These are phyloP conservation scores for Tetraneura akinire DNA, from an alignment of 1,140 invertebrate species.

Conservation along the genomic window DNA sequence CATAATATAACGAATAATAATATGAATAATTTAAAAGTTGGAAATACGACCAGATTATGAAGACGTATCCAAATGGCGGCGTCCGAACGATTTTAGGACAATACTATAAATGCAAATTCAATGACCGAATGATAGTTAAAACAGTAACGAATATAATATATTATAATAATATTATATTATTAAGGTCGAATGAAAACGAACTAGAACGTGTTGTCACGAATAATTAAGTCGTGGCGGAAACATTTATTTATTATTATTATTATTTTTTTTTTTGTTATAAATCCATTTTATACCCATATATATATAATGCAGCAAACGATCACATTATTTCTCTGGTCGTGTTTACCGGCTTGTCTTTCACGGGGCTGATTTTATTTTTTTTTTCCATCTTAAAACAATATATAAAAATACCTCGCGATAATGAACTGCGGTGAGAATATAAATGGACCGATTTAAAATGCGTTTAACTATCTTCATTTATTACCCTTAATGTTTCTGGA, in stretches of 20 bases:
- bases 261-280: conserved; percentile 10
- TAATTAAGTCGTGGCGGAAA: not conserved
- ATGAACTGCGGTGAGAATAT: conserved; percentile 50
- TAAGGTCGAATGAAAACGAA: conserved; percentile 20
- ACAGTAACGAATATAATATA: not conserved
- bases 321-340: conserved; percentile 33
- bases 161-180: not conserved
- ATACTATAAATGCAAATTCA: conserved; percentile 29
- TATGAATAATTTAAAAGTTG: conserved; percentile 29
- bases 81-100: not conserved
- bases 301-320: conserved; percentile 26
- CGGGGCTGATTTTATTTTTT: conserved; percentile 24
- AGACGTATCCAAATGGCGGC: not conserved
- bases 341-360: conserved; percentile 37
- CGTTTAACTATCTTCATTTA: conserved; percentile 52
- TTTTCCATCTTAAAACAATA: conserved; percentile 47
- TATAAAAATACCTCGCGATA: conserved; percentile 45
- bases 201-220: conserved; percentile 25
- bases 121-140: conserved; percentile 5
- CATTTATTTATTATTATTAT: not conserved
- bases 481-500: conserved; percentile 50
- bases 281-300: conserved; percentile 33
- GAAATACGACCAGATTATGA: conserved; percentile 1
- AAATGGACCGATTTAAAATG: conserved; percentile 48
- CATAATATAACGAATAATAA: not conserved